A percentile compares a stretch with the other conserved stretches of the same genome.
Evolutionary conservation across 1,140 invertebrate species (phyloP).

Genomic region (Penaeus vannamei): DNA sequence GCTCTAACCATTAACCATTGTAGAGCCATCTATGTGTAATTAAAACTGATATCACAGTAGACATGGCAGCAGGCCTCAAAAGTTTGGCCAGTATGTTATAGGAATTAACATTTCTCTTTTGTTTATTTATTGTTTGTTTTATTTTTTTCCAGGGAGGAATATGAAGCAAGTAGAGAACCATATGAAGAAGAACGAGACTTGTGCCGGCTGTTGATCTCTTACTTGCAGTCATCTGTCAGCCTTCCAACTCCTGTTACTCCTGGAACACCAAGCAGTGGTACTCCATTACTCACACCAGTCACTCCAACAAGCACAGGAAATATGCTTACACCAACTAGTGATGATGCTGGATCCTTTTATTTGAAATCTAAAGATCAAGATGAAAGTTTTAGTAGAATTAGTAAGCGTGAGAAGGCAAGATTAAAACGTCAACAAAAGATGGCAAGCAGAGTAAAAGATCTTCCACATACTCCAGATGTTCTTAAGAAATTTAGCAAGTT

Average conservation of each 20-base stretch:
- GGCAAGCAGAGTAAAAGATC: slow-evolving; percentile 46
- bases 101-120: no score
- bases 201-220: slow-evolving; percentile 47
- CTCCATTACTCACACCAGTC: not conserved
- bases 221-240: slow-evolving; percentile 47
- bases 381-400: slow-evolving; percentile 23
- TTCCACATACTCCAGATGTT: slow-evolving; percentile 62
- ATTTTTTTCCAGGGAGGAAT: not conserved
- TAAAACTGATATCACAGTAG: no score
- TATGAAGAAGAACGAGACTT: slow-evolving; percentile 60
- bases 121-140: not conserved
- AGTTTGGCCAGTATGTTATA: no score
- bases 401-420: slow-evolving; percentile 42
- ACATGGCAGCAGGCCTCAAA: no score
- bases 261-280: not conserved
- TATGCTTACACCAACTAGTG: not conserved
- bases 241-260: not conserved
- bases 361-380: slow-evolving; percentile 49
- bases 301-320: slow-evolving; percentile 19
- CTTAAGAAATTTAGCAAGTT: slow-evolving; percentile 49
- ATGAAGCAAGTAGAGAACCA: slow-evolving; percentile 57
- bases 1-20: no score
- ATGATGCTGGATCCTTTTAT: slow-evolving; percentile 45
- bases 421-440: slow-evolving; percentile 21
- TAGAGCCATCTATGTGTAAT: no score